These are phyloP conservation scores for Sinonovacula constricta DNA, from an alignment of 1,140 invertebrate species.

Conservation along the genomic window DNA sequence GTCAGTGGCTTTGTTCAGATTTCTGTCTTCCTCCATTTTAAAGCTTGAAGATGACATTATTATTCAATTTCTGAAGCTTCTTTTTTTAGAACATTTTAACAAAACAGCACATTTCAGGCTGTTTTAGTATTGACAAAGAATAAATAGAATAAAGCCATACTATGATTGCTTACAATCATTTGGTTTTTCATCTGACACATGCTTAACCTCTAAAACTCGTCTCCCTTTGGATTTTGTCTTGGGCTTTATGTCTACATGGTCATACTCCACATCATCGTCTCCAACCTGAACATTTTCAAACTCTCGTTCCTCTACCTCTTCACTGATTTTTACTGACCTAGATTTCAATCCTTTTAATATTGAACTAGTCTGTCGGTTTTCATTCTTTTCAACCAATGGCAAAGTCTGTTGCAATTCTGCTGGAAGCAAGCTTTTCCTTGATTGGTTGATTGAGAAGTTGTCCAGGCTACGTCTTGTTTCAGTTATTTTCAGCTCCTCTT, in stretches of 20 bases:
- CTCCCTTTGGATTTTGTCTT: conserved; percentile 19
- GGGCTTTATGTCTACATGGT: background rate
- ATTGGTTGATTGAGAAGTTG: conserved; percentile 7
- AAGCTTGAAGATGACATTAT: too few species aligned
- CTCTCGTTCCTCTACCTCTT: conserved; percentile 12
- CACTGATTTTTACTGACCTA: conserved; percentile 20
- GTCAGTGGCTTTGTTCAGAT: too few species aligned
- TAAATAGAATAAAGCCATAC: too few species aligned
- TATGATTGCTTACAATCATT: conserved; percentile 10
- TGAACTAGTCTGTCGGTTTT: background rate
- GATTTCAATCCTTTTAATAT: conserved; percentile 6
- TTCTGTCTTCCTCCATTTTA: too few species aligned
- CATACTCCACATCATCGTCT: conserved; percentile 1
- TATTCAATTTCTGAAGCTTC: too few species aligned
- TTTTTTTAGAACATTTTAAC: too few species aligned
- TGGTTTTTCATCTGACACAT: conserved; percentile 6
- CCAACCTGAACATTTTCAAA: background rate
- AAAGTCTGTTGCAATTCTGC: background rate
- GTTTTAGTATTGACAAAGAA: too few species aligned
- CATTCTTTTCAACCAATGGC: conserved; percentile 21
- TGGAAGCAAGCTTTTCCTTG: conserved; percentile 2
- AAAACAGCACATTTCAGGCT: too few species aligned
- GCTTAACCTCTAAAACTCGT: conserved; percentile 18
- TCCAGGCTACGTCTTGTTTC: conserved; percentile 18
- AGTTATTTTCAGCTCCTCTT: conserved; percentile 22